Conservation (phyloP, 2,113 vertebrate species). For the Perca flavescens region DNA sequence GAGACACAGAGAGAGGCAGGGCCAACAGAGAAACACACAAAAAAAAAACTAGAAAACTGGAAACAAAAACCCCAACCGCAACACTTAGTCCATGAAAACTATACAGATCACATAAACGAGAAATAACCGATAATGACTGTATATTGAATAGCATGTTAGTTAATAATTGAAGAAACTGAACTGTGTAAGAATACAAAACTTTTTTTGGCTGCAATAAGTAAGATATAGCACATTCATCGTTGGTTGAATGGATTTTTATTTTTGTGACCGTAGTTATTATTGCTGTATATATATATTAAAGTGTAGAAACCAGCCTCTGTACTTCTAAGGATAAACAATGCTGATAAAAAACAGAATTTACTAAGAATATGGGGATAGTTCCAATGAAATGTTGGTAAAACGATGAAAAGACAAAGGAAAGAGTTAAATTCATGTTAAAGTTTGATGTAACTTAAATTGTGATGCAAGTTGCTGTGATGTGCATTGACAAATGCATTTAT, state of each 20-base stretch:
- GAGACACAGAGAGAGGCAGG: too few species aligned
- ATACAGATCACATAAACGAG: background rate
- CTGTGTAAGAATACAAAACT: background rate
- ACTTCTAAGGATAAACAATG: background rate
- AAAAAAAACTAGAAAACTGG: too few species aligned
- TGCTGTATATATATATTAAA: too few species aligned
- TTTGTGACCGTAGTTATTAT: background rate
- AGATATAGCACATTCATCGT: background rate
- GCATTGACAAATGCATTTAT: background rate
- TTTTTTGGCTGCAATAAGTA: background rate
- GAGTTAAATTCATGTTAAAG: background rate
- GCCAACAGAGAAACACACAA: too few species aligned
- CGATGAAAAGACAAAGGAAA: too few species aligned
- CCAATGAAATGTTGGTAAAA: background rate
- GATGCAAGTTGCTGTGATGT: background rate
- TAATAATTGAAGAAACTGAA: conserved; percentile 16
- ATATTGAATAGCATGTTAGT: background rate
- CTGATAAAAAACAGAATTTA: background rate
- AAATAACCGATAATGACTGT: background rate
- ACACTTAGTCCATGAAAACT: background rate
- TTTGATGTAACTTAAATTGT: background rate
- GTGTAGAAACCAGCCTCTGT: background rate
- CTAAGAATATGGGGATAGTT: background rate
- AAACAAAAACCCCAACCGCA: too few species aligned
- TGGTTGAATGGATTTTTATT: background rate